Conservation (phyloP, 2,888 invertebrate species). For the Strigamia transsilvanica region DNA sequence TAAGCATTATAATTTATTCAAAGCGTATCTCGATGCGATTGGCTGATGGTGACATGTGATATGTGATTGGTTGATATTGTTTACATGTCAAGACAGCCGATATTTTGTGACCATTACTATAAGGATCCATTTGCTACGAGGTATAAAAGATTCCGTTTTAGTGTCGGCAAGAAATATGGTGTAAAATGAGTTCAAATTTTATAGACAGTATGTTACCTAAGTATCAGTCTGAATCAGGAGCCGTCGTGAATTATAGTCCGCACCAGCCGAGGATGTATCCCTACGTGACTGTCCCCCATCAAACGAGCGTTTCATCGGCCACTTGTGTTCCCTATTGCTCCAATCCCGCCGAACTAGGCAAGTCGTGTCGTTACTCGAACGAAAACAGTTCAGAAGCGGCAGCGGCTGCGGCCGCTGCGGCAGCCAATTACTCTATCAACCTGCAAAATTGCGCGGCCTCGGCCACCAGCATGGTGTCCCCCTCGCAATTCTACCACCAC, state of each 20-base stretch:
- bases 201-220: constrained; percentile 98
- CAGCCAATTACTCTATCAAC: constrained; percentile 58
- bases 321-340: constrained; percentile 68
- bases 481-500: constrained; percentile 92
- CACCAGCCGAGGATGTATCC: constrained; percentile 84
- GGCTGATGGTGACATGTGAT: constrained; percentile 56
- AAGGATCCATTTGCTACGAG: constrained; percentile 57
- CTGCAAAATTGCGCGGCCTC: constrained; percentile 58
- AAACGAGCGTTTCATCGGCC: constrained; percentile 70
- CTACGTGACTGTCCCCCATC: constrained; percentile 81
- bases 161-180: constrained; percentile 58
- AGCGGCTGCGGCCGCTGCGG: constrained; percentile 57
- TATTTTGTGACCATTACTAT: constrained; percentile 56
- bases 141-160: constrained; percentile 58
- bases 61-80: constrained; percentile 58
- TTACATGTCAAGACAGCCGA: constrained; percentile 57
- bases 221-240: constrained; percentile 73
- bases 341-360: constrained; percentile 73
- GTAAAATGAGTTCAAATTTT: constrained; percentile 95
- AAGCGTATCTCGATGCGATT: constrained; percentile 57
- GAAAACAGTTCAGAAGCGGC: constrained; percentile 56
- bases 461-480: constrained; percentile 75
- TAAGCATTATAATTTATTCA: constrained; percentile 54
- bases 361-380: constrained; percentile 80
- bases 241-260: constrained; percentile 69